These are phyloP conservation scores for Folsomia candida DNA, from an alignment of 2,888 invertebrate species.

Conservation along the genomic window DNA sequence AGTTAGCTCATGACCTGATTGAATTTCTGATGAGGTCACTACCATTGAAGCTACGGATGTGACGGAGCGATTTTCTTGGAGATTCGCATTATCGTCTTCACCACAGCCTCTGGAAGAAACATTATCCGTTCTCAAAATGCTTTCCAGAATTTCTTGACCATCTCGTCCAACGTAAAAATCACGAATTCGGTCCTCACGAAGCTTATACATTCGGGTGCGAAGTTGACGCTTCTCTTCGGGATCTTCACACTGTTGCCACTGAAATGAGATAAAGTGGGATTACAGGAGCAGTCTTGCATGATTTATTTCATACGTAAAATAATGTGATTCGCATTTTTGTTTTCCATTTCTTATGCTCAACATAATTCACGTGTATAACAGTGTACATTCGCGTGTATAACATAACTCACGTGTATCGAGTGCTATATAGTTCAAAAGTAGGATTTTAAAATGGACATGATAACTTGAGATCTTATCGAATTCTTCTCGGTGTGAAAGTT, in stretches of 20 bases:
- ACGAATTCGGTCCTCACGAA: constrained; percentile 75
- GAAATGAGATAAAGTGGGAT: constrained; percentile 51
- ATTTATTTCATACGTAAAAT: background rate
- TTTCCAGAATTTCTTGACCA: constrained; percentile 53
- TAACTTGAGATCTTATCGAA: too few relatives aligned
- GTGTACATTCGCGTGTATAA: too few relatives aligned
- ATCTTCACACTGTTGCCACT: constrained; percentile 85
- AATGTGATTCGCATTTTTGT: background rate
- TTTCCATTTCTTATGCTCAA: too few relatives aligned
- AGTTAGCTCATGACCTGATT: background rate
- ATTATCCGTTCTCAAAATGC: constrained; percentile 39
- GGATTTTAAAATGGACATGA: too few relatives aligned
- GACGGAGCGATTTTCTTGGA: background rate
- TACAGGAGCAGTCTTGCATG: background rate
- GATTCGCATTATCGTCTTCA: constrained; percentile 10
- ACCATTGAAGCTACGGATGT: background rate
- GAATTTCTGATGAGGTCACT: background rate
- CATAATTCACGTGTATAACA: too few relatives aligned
- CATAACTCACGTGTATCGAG: too few relatives aligned
- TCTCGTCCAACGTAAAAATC: constrained; percentile 65
- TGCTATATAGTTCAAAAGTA: too few relatives aligned
- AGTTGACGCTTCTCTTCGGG: constrained; percentile 82
- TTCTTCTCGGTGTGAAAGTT: too few relatives aligned
- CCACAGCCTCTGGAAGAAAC: constrained; percentile 17
- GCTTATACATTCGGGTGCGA: constrained; percentile 77